Percentiles rank a stretch among this genome's conserved stretches.
These are phyloP conservation scores for Dinothrombium tinctorium DNA, from an alignment of 1,140 invertebrate species.

Conservation along the genomic window DNA sequence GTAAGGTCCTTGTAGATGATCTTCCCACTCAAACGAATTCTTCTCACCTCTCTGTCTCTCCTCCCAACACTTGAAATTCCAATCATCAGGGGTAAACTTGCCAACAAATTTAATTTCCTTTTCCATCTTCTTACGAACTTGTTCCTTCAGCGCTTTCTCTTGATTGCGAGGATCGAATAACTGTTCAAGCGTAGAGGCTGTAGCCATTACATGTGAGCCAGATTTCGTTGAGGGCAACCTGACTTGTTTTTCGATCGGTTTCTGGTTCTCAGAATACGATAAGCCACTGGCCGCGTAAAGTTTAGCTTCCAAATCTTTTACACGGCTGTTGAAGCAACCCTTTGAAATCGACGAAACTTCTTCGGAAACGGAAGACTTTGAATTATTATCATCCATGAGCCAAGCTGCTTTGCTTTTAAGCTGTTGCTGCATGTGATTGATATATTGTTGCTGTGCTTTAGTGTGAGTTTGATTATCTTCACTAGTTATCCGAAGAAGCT, in stretches of 20 bases:
- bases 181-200: constrained; percentile 6
- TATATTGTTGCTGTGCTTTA: background rate
- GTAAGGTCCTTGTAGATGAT: background rate
- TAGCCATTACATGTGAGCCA: constrained; percentile 6
- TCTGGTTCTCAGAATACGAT: background rate
- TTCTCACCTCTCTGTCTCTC: background rate
- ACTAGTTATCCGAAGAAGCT: background rate
- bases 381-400: constrained; percentile 40
- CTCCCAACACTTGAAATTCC: constrained; percentile 57
- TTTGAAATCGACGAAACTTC: background rate
- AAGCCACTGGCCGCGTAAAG: constrained; percentile 28
- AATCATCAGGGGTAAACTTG: constrained; percentile 68
- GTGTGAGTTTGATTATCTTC: background rate
- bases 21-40: background rate
- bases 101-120: constrained; percentile 20
- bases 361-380: constrained; percentile 20
- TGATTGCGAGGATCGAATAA: constrained; percentile 3
- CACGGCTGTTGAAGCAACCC: constrained; percentile 26
- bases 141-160: constrained; percentile 3
- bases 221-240: background rate
- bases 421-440: background rate
- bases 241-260: constrained; percentile 1
- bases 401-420: background rate
- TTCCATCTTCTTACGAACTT: constrained; percentile 6
- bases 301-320: constrained; percentile 39